Evolutionary conservation across 2,113 vertebrate genomes (phyloP), one percentile per base, ranked within the genome.

Genomic region (Crypturellus undulatus): DNA sequence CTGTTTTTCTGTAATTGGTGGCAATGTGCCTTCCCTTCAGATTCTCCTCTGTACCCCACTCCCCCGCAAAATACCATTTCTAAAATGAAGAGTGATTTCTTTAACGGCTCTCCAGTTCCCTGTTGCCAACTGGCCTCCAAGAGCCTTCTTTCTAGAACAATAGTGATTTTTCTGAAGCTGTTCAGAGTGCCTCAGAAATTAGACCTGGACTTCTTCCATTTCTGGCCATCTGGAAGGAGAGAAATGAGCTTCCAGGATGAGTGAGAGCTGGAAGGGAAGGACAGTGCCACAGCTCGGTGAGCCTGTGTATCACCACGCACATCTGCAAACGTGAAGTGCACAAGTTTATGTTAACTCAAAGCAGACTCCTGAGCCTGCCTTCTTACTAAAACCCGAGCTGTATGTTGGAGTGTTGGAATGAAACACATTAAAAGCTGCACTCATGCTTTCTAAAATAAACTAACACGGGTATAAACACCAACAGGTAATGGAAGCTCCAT

Each of bases 181-280:
- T 92, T 94, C 69, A 68, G 92, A 92, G 82, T 10, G 90, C 77
- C 92, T 97, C 79, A 95, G 85, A 97, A 96, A 97, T 95, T 76
- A 95, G 88, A 96, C 90, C 88, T 97, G 95, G 96, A 94, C 70
- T 92, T 89, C 83, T 90, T 97, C 95, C 95, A 96, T 93, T 90
- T 95, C 83, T 89, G 94, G 85, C 95, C 95, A 96, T 96, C 95
- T 97, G 96, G 95, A 96, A 92, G 88, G 70, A 93, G 65, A 92
- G 90, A 96, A 97, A 94, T 54, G 92, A 95, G 73, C 88, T 87
- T 95, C 79, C 84, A 90, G 1, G 0, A 83, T 68, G 87, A 87
- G 54, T 24, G 86, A 90, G 92, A 17, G 21, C 40, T 59, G 77
- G 63, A 90, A 71, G 87, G 89, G 95, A 91, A 95, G 83, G 90